phyloP scores from a whole-genome alignment of 2,797 vertebrate species.

The Epinephelus coioides region DNA sequence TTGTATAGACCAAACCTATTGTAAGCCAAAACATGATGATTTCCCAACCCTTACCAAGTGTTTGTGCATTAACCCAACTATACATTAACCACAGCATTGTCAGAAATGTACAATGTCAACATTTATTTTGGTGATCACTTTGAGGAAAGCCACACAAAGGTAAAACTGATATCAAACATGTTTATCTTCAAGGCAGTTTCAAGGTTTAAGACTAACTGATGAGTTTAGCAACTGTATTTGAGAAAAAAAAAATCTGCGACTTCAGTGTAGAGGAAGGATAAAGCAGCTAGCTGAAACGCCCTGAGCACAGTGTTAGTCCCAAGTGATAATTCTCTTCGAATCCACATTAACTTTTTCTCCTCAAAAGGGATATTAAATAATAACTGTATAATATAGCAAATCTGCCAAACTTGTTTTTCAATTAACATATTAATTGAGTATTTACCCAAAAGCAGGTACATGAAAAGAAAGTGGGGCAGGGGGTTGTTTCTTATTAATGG shows the following conservation, averaged over 20 bases:
- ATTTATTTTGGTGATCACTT: too few species aligned
- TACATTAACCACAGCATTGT: too few species aligned
- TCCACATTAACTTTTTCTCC: background rate
- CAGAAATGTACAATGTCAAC: too few species aligned
- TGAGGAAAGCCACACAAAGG: background rate
- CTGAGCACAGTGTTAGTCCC: background rate
- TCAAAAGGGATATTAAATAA: background rate
- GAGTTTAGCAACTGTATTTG: conserved; percentile 11
- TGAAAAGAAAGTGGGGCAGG: background rate
- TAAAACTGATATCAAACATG: background rate
- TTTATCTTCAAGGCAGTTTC: background rate
- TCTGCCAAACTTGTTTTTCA: background rate
- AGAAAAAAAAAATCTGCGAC: background rate
- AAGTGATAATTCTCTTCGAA: background rate
- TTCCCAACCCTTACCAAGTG: too few species aligned
- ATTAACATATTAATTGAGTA: conserved; percentile 3
- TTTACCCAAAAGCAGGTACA: background rate
- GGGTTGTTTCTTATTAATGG: background rate
- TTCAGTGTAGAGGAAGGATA: background rate
- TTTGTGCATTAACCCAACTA: too few species aligned
- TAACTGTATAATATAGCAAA: too few species aligned
- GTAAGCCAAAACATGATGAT: too few species aligned
- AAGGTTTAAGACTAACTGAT: background rate
- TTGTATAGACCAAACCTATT: too few species aligned
- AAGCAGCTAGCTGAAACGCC: background rate